These are phyloP conservation scores for Macrostomum cliftonense DNA, from an alignment of 2,888 invertebrate genomes.

Conservation along the genomic window DNA sequence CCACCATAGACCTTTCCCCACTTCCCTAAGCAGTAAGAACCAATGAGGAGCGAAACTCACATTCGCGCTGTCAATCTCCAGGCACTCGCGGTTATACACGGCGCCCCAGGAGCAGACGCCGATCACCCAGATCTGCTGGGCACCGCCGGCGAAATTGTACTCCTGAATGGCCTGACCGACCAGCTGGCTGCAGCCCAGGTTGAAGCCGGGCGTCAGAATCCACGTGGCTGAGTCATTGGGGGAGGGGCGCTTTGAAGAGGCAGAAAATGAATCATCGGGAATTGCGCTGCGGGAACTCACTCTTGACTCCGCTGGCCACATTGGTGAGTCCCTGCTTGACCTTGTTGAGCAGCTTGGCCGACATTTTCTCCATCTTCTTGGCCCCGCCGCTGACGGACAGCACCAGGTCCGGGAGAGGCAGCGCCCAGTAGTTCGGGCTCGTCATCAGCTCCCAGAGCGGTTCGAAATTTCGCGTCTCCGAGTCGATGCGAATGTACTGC, in stretches of 20 bases:
- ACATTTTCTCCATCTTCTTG: conserved; percentile 28
- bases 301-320: conserved; percentile 29
- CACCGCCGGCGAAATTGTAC: conserved; percentile 20
- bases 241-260: too few species aligned
- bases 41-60: neutral
- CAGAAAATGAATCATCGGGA: too few species aligned
- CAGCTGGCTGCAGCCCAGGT: conserved; percentile 35
- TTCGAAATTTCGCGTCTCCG: conserved; percentile 15
- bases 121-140: conserved; percentile 20
- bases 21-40: too few species aligned
- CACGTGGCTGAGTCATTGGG: conserved; percentile 35
- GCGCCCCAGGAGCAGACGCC: conserved; percentile 33
- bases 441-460: conserved; percentile 25
- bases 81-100: conserved; percentile 23
- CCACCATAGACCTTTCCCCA: too few species aligned
- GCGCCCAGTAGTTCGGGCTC: conserved; percentile 26
- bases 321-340: conserved; percentile 32
- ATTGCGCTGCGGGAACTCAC: conserved; percentile 29
- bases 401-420: conserved; percentile 29
- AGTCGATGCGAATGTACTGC: conserved; percentile 26
- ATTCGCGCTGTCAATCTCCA: conserved; percentile 7
- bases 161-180: conserved; percentile 36
- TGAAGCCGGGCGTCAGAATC: conserved; percentile 35
- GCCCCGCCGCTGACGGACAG: conserved; percentile 38
- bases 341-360: conserved; percentile 15